Conservation (phyloP, 2,888 invertebrate species). For the Lepetodrilus schrolli region DNA sequence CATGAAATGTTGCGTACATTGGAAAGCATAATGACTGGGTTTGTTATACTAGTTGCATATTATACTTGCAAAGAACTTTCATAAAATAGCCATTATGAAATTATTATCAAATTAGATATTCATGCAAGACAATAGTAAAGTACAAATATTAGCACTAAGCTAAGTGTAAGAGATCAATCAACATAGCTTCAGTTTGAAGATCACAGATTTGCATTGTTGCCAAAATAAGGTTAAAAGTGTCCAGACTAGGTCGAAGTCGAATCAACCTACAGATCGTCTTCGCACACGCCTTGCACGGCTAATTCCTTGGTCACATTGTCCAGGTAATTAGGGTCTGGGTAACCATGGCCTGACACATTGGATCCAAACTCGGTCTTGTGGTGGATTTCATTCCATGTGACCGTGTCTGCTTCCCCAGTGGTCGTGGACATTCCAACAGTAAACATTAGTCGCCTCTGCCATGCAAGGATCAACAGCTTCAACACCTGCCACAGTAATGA, state of each 20-base stretch:
- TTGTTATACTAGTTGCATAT: too few species aligned
- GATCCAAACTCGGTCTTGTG: conserved; percentile 84
- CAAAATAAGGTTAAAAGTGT: too few species aligned
- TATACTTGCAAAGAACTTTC: too few species aligned
- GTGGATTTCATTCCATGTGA: conserved; percentile 92
- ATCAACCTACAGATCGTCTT: conserved; percentile 53
- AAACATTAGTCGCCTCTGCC: conserved; percentile 88
- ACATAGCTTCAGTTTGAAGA: too few species aligned
- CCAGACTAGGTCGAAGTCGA: not conserved
- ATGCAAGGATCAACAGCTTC: conserved; percentile 85
- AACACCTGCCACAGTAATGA: conserved; percentile 78
- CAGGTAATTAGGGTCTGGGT: conserved; percentile 86
- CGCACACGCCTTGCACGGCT: conserved; percentile 74
- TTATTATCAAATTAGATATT: too few species aligned
- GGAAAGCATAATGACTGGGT: too few species aligned
- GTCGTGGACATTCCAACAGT: conserved; percentile 90
- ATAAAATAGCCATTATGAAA: too few species aligned
- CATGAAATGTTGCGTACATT: too few species aligned
- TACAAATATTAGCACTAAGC: too few species aligned
- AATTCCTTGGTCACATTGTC: conserved; percentile 79
- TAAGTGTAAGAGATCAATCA: too few species aligned
- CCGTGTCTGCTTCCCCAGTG: conserved; percentile 91
- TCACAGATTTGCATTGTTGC: too few species aligned
- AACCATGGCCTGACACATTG: conserved; percentile 75
- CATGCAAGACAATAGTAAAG: too few species aligned